phyloP scores from a whole-genome alignment of 2,888 invertebrate genomes.

The Leucozona laternaria region DNA sequence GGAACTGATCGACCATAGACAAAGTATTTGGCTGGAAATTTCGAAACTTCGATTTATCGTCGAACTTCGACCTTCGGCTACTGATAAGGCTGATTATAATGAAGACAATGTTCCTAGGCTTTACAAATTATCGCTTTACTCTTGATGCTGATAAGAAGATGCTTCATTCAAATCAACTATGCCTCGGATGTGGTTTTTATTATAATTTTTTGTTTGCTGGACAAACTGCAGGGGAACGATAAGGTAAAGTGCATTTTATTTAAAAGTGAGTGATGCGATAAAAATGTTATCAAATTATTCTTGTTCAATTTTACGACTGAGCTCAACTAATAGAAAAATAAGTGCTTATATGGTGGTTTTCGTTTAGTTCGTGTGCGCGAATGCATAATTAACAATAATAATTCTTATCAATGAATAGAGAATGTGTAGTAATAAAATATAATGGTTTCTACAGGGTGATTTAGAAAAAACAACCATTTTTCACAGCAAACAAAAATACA shows the following conservation, averaged over 20 bases:
- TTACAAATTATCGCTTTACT: conserved; percentile 29
- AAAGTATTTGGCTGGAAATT: conserved; percentile 19
- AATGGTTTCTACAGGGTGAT: too few species aligned
- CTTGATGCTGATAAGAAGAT: conserved; percentile 42
- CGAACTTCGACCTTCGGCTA: conserved; percentile 44
- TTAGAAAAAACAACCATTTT: too few species aligned
- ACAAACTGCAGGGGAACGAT: conserved; percentile 25
- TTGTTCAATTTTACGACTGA: neutral
- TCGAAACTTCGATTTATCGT: conserved; percentile 27
- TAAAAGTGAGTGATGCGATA: conserved; percentile 28
- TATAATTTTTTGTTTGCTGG: neutral
- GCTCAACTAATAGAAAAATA: neutral
- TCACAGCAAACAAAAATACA: too few species aligned
- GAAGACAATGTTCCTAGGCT: conserved; percentile 29
- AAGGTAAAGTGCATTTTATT: conserved; percentile 17
- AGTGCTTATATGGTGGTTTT: neutral
- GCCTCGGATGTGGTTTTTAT: conserved; percentile 30
- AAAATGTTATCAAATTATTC: conserved; percentile 10
- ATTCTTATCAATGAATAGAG: neutral
- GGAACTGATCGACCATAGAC: conserved; percentile 52
- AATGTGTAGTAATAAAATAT: too few species aligned
- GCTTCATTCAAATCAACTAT: conserved; percentile 14
- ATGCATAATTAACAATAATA: neutral
- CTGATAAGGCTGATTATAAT: conserved; percentile 64
- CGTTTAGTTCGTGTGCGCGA: neutral